Evolutionary conservation across 2,888 invertebrate species (phyloP).

Genomic region (Syritta pipiens): DNA sequence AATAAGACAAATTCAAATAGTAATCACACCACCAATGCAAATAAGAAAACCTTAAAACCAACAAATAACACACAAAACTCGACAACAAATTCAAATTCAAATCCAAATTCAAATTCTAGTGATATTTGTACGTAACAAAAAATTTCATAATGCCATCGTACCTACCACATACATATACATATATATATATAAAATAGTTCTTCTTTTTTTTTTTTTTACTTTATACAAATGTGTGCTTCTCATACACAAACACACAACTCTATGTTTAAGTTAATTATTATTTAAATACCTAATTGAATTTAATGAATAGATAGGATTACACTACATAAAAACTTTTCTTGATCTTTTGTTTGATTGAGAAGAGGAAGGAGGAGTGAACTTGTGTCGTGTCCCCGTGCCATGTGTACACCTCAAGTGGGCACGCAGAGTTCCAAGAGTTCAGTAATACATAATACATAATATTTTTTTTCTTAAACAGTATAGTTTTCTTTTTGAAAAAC

Average conservation of each 20-base stretch:
- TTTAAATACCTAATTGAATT: slow-evolving; percentile 46
- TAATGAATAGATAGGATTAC: slow-evolving; percentile 40
- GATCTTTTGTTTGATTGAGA: too few species aligned
- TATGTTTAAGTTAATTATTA: slow-evolving; percentile 52
- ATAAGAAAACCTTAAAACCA: too few species aligned
- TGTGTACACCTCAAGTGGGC: too few species aligned
- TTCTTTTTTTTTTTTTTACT: slow-evolving; percentile 27
- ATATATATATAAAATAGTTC: slow-evolving; percentile 59
- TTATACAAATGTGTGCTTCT: slow-evolving; percentile 12
- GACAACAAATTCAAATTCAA: slow-evolving; percentile 70
- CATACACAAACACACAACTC: slow-evolving; percentile 29
- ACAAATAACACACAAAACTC: too few species aligned
- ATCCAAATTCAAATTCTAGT: slow-evolving; percentile 72
- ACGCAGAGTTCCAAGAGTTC: too few species aligned
- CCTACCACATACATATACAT: too few species aligned
- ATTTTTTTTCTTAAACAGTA: too few species aligned
- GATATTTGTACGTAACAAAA: slow-evolving; percentile 76
- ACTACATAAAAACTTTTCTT: not conserved
- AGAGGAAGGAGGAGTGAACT: too few species aligned
- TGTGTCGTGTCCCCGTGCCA: too few species aligned
- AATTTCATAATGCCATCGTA: slow-evolving; percentile 70
- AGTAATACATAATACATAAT: too few species aligned
- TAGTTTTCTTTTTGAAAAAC: too few species aligned
- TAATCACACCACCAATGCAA: slow-evolving; percentile 7
- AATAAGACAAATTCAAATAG: slow-evolving; percentile 46